These are phyloP conservation scores for Arrhamphus sclerolepis DNA, from an alignment of 2,797 vertebrate genomes.

Conservation along the genomic window DNA sequence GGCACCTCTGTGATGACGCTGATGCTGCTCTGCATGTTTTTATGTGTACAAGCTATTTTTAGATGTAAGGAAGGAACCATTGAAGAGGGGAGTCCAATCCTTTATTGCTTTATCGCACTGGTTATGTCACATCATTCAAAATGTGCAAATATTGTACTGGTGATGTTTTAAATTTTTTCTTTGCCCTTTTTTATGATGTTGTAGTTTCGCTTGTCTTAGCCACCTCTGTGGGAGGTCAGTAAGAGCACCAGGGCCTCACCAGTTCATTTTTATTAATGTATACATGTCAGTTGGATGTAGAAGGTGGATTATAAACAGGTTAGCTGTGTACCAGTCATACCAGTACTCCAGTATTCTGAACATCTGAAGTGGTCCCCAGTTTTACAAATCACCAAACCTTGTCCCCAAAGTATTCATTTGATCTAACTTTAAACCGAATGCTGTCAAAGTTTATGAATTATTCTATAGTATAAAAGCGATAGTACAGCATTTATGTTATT, in stretches of 20 bases:
- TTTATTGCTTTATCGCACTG: constrained; percentile 9
- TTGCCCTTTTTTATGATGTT: too few relatives aligned
- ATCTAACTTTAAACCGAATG: background rate
- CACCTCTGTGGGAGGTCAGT: background rate
- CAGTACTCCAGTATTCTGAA: background rate
- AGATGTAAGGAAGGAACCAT: constrained; percentile 61
- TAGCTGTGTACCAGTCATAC: background rate
- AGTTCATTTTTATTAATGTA: too few relatives aligned
- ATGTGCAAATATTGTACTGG: background rate
- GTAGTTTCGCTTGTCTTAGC: background rate
- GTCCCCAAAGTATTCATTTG: background rate
- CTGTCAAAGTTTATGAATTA: too few relatives aligned
- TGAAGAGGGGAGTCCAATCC: constrained; percentile 34
- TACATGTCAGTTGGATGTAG: background rate
- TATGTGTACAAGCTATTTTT: constrained; percentile 65
- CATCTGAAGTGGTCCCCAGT: background rate
- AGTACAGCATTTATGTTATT: too few relatives aligned
- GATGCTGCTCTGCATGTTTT: constrained; percentile 34
- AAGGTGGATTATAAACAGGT: background rate
- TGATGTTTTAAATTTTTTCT: background rate
- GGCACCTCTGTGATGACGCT: constrained; percentile 39
- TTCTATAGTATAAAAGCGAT: too few relatives aligned
- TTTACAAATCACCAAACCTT: background rate
- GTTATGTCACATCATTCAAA: constrained; percentile 11
- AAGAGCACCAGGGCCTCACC: too few relatives aligned